These are phyloP conservation scores for Papilio xuthus DNA, from an alignment of 1,140 invertebrate species.

Conservation along the genomic window DNA sequence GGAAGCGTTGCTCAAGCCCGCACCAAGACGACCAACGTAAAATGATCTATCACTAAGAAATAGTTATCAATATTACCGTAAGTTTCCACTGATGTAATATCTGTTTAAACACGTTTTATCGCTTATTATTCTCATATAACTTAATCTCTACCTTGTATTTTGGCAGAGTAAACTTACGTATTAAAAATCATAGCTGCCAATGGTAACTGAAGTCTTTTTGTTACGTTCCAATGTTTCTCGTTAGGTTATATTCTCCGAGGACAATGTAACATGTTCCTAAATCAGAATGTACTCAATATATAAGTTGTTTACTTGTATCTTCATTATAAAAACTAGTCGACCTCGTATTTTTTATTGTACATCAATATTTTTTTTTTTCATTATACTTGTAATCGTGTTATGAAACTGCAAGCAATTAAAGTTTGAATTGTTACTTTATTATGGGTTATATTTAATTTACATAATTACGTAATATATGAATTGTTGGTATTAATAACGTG, in stretches of 20 bases:
- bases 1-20: constrained; percentile 5
- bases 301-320: background rate
- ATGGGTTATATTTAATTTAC: background rate
- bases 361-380: background rate
- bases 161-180: no score
- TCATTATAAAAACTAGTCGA: constrained; percentile 10
- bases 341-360: background rate
- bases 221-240: background rate
- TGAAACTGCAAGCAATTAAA: background rate
- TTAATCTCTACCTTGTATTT: no score
- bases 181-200: no score
- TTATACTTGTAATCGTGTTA: background rate
- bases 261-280: background rate
- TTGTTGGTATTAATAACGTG: background rate
- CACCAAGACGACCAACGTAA: background rate
- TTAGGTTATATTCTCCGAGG: background rate
- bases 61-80: no score
- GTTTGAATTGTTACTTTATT: background rate
- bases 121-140: no score
- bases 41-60: background rate
- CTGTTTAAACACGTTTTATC: background rate
- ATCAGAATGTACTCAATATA: background rate
- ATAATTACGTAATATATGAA: background rate
- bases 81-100: background rate
- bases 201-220: no score